Evolutionary conservation across 2,888 invertebrate genomes (phyloP).

Genomic region (Heliconius erato): DNA sequence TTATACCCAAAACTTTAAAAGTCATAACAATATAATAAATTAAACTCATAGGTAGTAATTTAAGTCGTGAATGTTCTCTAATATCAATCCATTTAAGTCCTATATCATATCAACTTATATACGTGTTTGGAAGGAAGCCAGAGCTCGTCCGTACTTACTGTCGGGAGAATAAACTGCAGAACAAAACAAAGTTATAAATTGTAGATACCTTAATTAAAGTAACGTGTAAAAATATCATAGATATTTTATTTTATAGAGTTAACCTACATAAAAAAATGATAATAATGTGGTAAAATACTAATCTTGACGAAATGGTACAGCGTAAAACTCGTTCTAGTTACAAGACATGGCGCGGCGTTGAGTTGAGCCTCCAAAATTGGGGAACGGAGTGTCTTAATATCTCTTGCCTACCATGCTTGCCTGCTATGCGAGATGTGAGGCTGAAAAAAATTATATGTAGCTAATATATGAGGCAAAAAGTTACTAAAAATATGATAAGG

Average conservation of each 20-base stretch:
- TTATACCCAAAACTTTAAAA: neutral
- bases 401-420: neutral
- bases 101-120: conserved; percentile 36
- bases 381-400: too few species aligned
- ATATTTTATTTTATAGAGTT: too few species aligned
- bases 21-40: conserved; percentile 22
- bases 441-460: too few species aligned
- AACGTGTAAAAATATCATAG: neutral
- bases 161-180: conserved; percentile 5
- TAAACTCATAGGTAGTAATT: conserved; percentile 1
- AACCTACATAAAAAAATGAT: too few species aligned
- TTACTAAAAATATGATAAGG: neutral
- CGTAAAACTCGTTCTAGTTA: neutral
- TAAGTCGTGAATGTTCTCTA: conserved; percentile 4
- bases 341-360: neutral
- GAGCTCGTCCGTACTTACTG: neutral
- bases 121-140: conserved; percentile 40
- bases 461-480: neutral
- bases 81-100: conserved; percentile 24
- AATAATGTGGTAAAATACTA: too few species aligned
- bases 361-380: neutral
- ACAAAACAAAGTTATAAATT: conserved; percentile 44
- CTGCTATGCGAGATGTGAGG: neutral
- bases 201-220: conserved; percentile 16
- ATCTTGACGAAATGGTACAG: too few species aligned